Evolutionary conservation across 2,888 invertebrate genomes (phyloP), one percentile per base, ranked within the genome.

Genomic region (Cryptocheilus praepositus): DNA sequence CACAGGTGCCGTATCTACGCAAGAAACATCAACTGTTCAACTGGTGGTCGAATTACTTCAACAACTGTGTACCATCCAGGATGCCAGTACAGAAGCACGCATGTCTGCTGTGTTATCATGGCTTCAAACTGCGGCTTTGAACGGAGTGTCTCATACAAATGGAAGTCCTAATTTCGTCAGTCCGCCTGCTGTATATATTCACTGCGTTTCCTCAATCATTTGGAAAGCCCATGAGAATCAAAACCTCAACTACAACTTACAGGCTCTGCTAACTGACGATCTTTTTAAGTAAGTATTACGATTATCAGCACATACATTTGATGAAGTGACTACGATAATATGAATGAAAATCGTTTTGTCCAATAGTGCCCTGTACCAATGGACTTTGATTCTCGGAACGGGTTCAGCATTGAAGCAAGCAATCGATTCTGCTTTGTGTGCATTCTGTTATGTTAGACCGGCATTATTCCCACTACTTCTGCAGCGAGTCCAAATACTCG

Each of bases 351-450:
- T n/a, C n/a, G n/a, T n/a, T n/a, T n/a, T n/a, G n/a, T n/a, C n/a
- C n/a, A n/a, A 67, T 83, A 92, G 91, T 74, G 91, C 93, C 0
- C 90, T 97, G 22, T 95, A 94, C 87, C 92, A 93, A 60, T 96
- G 97, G 94, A 93, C 95, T 19, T 90, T 92, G 62, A 90, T 91
- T n/a, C 90, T 95, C 54, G 92, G 93, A 18, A 92, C 93, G 51
- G 92, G 93, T 64, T 93, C 94, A 62, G 92, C 94, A 0, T 90
- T 97, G 59, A 97, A 97, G 89, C 93, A 93, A 81, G 92, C 96
- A 0, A 92, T 97, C n/a, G 96, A 97, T 89, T 93, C 95, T 82
- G 92, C 96, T 62, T 89, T 97, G 57, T 97, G 97, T 87, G 94
- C 96, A 3, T 91, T 96, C 84, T 97, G 96, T 88, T 95, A 94